Conservation (phyloP, 2,797 vertebrate genomes). For the Aldrovandia affinis region DNA sequence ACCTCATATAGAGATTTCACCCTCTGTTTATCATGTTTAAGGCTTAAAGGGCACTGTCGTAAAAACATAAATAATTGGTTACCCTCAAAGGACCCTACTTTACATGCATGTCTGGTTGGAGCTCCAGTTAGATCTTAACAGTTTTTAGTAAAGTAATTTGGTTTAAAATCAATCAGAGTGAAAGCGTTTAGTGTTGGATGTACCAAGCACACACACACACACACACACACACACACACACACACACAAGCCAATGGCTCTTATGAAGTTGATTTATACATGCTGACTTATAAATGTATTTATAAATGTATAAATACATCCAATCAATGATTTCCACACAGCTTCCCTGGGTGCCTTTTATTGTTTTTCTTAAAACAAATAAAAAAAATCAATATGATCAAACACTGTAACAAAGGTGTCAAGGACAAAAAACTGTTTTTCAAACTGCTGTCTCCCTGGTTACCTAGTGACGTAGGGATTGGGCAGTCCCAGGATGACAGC, state of each 20-base stretch:
- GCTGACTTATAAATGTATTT: not conserved
- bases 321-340: not conserved
- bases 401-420: not conserved
- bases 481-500: conserved; percentile 97
- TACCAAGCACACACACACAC: too few species aligned
- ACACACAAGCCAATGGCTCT: too few species aligned
- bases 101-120: not conserved
- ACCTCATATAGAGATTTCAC: too few species aligned
- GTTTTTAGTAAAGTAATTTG: not conserved
- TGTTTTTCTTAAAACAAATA: not conserved
- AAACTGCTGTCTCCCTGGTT: conserved; percentile 25
- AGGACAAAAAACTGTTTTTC: not conserved
- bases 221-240: too few species aligned
- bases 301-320: not conserved
- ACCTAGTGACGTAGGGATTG: conserved; percentile 91
- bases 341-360: not conserved
- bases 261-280: not conserved
- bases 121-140: too few species aligned
- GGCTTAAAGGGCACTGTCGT: not conserved
- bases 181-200: not conserved
- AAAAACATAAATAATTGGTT: not conserved
- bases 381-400: not conserved
- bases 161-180: not conserved
- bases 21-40: not conserved
- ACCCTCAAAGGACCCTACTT: not conserved